Percentiles rank a stretch among this genome's conserved stretches.
phyloP scores from a whole-genome alignment of 1,140 invertebrate species.

The Hyles vespertilio region DNA sequence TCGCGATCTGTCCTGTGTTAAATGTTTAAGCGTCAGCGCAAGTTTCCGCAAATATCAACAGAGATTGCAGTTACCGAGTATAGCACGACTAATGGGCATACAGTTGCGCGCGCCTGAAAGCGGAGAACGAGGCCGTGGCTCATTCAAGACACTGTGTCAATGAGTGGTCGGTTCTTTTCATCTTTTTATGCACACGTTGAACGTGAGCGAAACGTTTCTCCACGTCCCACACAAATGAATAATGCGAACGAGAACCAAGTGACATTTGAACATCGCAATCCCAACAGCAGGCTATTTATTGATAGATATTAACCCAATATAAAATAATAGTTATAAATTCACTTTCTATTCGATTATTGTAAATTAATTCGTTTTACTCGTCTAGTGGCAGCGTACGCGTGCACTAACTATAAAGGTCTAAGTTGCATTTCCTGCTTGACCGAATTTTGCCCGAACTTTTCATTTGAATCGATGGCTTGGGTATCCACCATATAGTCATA shows the following conservation, averaged over 20 bases:
- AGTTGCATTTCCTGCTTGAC: no score
- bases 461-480: no score
- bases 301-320: no score
- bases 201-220: constrained; percentile 25
- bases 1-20: no score
- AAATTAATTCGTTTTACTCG: no score
- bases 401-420: no score
- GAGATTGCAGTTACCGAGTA: constrained; percentile 24
- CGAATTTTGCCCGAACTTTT: no score
- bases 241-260: constrained; percentile 14
- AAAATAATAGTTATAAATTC: no score
- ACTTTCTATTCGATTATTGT: no score
- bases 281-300: no score
- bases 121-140: constrained; percentile 53
- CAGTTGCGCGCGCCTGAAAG: constrained; percentile 37
- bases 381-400: no score
- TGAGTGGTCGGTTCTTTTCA: constrained; percentile 53
- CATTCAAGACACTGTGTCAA: constrained; percentile 58
- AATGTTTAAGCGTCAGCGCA: constrained; percentile 3
- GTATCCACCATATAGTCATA: no score
- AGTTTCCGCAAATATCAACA: constrained; percentile 24
- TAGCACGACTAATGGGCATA: constrained; percentile 28
- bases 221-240: constrained; percentile 9
- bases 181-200: constrained; percentile 40
- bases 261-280: constrained; percentile 5